Evolutionary conservation across 2,797 vertebrate genomes (phyloP).

Genomic region (Characodon lateralis): DNA sequence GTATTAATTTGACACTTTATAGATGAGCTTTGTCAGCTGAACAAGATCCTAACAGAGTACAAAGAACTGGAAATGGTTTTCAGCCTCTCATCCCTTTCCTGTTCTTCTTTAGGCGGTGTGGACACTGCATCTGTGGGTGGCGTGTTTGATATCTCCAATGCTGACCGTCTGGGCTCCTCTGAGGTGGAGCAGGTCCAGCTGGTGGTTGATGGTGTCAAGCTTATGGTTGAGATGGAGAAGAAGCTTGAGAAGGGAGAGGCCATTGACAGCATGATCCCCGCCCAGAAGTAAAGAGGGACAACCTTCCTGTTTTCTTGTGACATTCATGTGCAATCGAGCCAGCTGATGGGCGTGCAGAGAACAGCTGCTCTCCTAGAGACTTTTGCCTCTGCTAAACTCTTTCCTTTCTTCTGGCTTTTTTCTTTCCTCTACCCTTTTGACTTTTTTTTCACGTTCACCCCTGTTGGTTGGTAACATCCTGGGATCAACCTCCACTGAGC

Average conservation of each 20-base stretch:
- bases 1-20: not conserved
- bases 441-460: conserved; percentile 65
- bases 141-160: conserved; percentile 95
- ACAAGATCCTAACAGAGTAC: conserved; percentile 33
- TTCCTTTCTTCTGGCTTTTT: conserved; percentile 53
- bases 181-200: conserved; percentile 95
- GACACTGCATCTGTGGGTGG: conserved; percentile 95
- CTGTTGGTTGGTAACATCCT: conserved; percentile 79
- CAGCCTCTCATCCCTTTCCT: not conserved
- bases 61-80: conserved; percentile 67
- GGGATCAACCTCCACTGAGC: conserved; percentile 78
- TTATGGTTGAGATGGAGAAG: conserved; percentile 99
- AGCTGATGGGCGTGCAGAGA: conserved; percentile 59
- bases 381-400: conserved; percentile 74
- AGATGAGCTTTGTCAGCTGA: conserved; percentile 16
- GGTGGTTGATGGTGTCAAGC: conserved; percentile 97
- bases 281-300: conserved; percentile 86
- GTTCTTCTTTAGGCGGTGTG: conserved; percentile 85
- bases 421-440: conserved; percentile 37
- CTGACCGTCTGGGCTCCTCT: conserved; percentile 93
- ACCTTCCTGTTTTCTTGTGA: conserved; percentile 66
- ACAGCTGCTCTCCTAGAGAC: conserved; percentile 74
- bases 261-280: conserved; percentile 94
- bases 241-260: conserved; percentile 92
- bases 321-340: conserved; percentile 65